Percentiles rank a stretch among this genome's conserved stretches.
phyloP scores from a whole-genome alignment of 2,797 vertebrate genomes.

The Eulemur albifrons region DNA sequence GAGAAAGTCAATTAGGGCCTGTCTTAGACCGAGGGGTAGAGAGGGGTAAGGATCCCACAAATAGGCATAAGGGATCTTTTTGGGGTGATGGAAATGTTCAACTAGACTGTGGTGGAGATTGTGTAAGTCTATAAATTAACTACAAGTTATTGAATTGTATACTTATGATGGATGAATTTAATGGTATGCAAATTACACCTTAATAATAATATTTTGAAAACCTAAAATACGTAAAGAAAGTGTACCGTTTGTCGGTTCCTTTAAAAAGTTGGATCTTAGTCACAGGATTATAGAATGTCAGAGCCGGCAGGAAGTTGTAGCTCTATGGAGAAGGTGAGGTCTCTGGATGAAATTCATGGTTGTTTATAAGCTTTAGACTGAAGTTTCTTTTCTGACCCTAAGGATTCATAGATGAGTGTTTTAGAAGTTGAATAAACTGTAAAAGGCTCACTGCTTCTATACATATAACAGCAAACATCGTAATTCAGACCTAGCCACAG shows the following conservation, averaged over 20 bases:
- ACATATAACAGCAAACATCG: constrained; percentile 12
- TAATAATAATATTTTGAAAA: neutral
- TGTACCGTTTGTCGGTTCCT: neutral
- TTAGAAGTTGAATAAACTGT: neutral
- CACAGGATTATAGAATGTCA: neutral
- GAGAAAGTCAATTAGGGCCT: neutral
- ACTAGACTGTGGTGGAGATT: neutral
- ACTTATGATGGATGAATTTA: neutral
- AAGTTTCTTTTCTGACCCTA: neutral
- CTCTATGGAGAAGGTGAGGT: neutral
- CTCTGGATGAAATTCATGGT: neutral
- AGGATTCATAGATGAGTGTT: neutral
- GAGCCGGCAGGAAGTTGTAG: neutral
- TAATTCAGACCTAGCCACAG: constrained; percentile 46
- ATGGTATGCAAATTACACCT: neutral
- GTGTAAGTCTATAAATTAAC: neutral
- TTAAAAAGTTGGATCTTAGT: neutral
- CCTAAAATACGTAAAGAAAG: neutral
- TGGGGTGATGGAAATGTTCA: neutral
- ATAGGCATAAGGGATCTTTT: neutral
- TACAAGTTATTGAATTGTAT: neutral
- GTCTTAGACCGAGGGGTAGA: neutral
- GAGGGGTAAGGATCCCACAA: neutral
- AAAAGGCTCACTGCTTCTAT: neutral
- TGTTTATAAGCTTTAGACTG: neutral